Conservation (phyloP, 2,797 vertebrate genomes). For the Silurus aristotelis region DNA sequence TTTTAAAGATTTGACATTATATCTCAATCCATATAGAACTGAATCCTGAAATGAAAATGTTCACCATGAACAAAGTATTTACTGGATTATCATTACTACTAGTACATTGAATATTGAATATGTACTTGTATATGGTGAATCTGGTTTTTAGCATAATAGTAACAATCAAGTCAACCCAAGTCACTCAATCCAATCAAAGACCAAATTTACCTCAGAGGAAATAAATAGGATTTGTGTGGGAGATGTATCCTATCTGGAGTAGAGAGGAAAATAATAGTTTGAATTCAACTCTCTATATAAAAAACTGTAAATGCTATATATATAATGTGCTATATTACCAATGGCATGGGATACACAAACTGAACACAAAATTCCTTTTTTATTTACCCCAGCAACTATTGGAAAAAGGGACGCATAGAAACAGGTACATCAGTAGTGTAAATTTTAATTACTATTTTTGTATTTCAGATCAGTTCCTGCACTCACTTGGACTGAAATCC, state of each 20-base stretch:
- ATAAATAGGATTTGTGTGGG: conserved; percentile 61
- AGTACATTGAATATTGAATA: not conserved
- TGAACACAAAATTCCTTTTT: not conserved
- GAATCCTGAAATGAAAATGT: not conserved
- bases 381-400: not conserved
- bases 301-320: not conserved
- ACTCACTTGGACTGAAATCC: not conserved
- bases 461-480: not conserved
- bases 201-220: conserved; percentile 6
- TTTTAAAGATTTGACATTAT: no score
- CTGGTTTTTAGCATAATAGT: not conserved
- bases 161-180: conserved; percentile 37
- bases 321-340: not conserved
- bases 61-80: not conserved
- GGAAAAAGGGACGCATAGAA: not conserved
- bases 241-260: conserved; percentile 46
- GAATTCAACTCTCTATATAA: not conserved
- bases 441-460: not conserved
- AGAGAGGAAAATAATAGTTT: not conserved
- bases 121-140: not conserved
- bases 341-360: not conserved
- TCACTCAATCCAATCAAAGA: conserved; percentile 46
- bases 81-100: not conserved
- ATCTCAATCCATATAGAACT: not conserved
- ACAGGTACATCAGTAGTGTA: no score